Conservation (phyloP, 2,888 invertebrate genomes). For the Rosalia funebris region DNA sequence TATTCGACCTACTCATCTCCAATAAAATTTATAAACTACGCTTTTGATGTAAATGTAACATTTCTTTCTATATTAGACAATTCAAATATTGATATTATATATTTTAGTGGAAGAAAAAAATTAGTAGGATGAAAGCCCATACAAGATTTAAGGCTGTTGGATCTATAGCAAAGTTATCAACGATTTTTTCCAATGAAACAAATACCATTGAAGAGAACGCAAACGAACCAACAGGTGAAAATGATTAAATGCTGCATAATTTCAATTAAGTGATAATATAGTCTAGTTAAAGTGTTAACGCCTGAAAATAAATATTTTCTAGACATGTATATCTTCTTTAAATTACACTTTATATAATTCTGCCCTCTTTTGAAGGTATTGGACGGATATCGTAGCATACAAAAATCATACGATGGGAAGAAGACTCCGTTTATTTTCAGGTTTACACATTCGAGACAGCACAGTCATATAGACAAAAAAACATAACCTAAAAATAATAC, state of each 20-base stretch:
- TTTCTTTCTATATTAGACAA: too few species aligned
- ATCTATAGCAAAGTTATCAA: constrained; percentile 69
- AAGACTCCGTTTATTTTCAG: constrained; percentile 25
- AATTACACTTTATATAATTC: too few species aligned
- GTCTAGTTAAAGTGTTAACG: too few species aligned
- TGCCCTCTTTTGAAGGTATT: too few species aligned
- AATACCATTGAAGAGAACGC: constrained; percentile 15
- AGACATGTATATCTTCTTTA: too few species aligned
- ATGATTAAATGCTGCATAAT: not conserved
- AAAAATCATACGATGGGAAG: not conserved
- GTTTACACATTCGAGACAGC: constrained; percentile 23
- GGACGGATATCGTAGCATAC: too few species aligned
- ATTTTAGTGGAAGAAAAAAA: constrained; percentile 75
- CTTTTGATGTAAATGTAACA: too few species aligned
- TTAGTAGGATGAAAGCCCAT: constrained; percentile 72
- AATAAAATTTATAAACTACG: too few species aligned
- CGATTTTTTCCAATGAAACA: constrained; percentile 54
- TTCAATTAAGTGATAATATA: too few species aligned
- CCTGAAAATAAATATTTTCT: too few species aligned
- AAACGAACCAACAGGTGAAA: constrained; percentile 11
- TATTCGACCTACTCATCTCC: too few species aligned
- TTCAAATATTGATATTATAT: too few species aligned
- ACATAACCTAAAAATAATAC: constrained; percentile 26
- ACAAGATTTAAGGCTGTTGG: constrained; percentile 76
- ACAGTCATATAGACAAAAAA: constrained; percentile 26